phyloP scores from a whole-genome alignment of 2,113 vertebrate species.

The Paraplagusia blochii region DNA sequence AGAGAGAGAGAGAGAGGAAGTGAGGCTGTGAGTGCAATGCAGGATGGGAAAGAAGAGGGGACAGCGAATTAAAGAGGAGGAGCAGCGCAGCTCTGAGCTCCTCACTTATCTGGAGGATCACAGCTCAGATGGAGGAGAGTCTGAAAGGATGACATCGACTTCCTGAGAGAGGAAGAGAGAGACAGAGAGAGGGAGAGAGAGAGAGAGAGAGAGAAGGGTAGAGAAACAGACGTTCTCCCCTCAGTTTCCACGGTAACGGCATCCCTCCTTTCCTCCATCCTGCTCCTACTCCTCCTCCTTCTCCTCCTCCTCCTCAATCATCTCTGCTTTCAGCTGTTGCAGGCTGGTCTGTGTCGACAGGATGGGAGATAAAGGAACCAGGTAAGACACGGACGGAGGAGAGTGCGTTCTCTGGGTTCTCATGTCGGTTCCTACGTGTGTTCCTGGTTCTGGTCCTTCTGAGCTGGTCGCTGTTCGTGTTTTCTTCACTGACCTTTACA shows the following conservation, averaged over 20 bases:
- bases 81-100: constrained; percentile 6
- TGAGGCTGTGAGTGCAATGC: not conserved
- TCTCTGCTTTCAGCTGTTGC: constrained; percentile 36
- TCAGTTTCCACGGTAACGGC: constrained; percentile 66
- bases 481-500: not conserved
- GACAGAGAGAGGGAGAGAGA: constrained; percentile 17
- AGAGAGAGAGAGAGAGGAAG: not conserved
- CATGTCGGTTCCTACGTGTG: not conserved
- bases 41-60: not conserved
- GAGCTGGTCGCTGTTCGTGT: too few species aligned
- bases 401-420: not conserved
- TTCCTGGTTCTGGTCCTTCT: too few species aligned
- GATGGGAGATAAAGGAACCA: constrained; percentile 71
- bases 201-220: constrained; percentile 22
- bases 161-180: constrained; percentile 32
- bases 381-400: constrained; percentile 32
- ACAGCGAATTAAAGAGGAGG: not conserved
- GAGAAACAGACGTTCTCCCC: constrained; percentile 17
- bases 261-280: constrained; percentile 33
- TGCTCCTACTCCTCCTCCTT: constrained; percentile 9
- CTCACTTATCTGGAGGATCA: not conserved
- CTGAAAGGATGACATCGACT: constrained; percentile 45
- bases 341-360: constrained; percentile 29
- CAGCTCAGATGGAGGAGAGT: constrained; percentile 44
- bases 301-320: constrained; percentile 27